phyloP scores from a whole-genome alignment of 2,797 vertebrate genomes.

The Paratrypauchen microcephalus region DNA sequence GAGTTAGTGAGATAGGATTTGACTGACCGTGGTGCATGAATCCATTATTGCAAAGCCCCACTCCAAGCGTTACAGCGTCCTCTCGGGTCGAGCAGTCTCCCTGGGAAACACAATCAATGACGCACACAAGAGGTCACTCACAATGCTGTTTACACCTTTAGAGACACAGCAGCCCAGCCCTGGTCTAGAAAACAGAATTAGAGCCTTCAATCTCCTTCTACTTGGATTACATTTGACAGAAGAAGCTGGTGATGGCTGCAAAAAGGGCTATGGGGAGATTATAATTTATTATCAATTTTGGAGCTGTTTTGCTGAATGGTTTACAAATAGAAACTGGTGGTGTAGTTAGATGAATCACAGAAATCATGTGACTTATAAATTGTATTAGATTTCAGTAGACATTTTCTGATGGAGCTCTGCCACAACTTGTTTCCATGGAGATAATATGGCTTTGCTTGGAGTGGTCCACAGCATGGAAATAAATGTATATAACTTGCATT shows the following conservation, averaged over 20 bases:
- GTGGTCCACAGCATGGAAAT: too few relatives aligned
- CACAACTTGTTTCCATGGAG: too few relatives aligned
- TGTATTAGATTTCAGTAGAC: background rate
- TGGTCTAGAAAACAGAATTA: conserved; percentile 6
- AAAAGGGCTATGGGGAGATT: background rate
- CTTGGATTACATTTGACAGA: background rate
- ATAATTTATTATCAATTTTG: background rate
- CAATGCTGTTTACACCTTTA: conserved; percentile 54
- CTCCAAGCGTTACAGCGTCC: conserved; percentile 92
- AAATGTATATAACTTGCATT: too few relatives aligned
- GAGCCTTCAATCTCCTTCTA: background rate
- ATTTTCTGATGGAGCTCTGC: too few relatives aligned
- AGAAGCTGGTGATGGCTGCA: background rate
- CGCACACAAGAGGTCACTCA: conserved; percentile 52
- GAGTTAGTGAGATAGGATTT: background rate
- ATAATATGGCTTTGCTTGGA: too few relatives aligned
- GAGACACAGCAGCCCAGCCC: conserved; percentile 22
- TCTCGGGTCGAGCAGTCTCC: conserved; percentile 95
- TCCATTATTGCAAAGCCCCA: conserved; percentile 96
- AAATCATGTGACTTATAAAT: too few relatives aligned
- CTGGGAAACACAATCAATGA: conserved; percentile 78
- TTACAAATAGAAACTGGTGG: background rate
- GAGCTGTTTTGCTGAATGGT: background rate
- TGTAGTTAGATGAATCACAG: too few relatives aligned
- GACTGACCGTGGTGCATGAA: conserved; percentile 98